A percentile compares a stretch with the other conserved stretches of the same genome.
These are phyloP conservation scores for Melanostoma scalare DNA, from an alignment of 2,888 invertebrate genomes.

Conservation along the genomic window DNA sequence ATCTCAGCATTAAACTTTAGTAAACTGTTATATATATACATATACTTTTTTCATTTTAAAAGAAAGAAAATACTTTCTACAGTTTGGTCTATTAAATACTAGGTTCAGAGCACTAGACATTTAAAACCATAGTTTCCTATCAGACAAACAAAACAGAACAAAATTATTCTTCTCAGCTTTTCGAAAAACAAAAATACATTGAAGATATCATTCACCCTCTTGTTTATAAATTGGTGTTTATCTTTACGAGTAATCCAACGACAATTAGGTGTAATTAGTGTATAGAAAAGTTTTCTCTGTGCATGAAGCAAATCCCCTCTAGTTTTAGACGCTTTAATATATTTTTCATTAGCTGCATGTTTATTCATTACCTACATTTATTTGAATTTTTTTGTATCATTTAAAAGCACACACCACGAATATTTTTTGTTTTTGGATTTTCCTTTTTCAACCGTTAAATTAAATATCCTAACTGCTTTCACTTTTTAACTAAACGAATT, in stretches of 20 bases:
- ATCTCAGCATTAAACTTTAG: constrained; percentile 34
- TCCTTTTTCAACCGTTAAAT: constrained; percentile 32
- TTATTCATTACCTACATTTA: constrained; percentile 15
- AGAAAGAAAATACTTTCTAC: constrained; percentile 17
- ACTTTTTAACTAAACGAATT: constrained; percentile 54
- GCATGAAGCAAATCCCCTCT: constrained; percentile 50
- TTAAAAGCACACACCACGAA: constrained; percentile 46
- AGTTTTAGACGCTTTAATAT: constrained; percentile 31
- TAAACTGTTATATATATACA: constrained; percentile 56
- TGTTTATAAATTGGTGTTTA: constrained; percentile 20
- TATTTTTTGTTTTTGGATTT: constrained; percentile 23
- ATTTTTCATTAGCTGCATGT: constrained; percentile 56
- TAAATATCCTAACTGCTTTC: constrained; percentile 71
- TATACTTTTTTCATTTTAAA: constrained; percentile 26
- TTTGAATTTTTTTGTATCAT: constrained; percentile 25
- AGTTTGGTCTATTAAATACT: constrained; percentile 35
- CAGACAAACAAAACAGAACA: constrained; percentile 25
- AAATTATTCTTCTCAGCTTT: constrained; percentile 32
- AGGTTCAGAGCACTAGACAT: constrained; percentile 67
- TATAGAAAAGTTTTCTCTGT: constrained; percentile 10
- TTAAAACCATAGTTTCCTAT: constrained; percentile 35
- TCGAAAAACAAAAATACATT: constrained; percentile 8
- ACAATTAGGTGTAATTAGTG: constrained; percentile 31
- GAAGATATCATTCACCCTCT: constrained; percentile 22
- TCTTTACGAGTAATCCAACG: neutral